Conservation (phyloP, 2,888 invertebrate species). For the Zele albiditarsus region DNA sequence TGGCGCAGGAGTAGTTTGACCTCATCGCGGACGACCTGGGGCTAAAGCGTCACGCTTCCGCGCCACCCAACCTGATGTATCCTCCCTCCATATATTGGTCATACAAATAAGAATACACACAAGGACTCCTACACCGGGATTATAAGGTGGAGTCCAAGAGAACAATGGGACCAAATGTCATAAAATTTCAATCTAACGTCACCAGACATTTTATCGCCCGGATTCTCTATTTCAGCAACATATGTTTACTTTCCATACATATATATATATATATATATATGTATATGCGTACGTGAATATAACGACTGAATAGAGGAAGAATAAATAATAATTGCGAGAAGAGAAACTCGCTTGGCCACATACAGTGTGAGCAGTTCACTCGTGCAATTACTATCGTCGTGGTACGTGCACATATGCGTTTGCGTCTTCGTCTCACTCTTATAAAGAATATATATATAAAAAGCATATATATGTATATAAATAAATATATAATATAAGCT, state of each 20-base stretch:
- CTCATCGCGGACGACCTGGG: conserved; percentile 21
- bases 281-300: not conserved
- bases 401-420: conserved; percentile 53
- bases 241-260: not conserved
- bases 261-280: not conserved
- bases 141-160: conserved; percentile 20
- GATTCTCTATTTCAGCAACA: conserved; percentile 14
- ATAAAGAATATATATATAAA: conserved; percentile 31
- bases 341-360: conserved; percentile 30
- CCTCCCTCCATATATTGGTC: not conserved
- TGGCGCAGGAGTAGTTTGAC: conserved; percentile 17
- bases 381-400: conserved; percentile 53
- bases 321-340: conserved; percentile 31
- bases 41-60: conserved; percentile 28
- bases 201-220: conserved; percentile 15
- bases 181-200: conserved; percentile 16
- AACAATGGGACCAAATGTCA: conserved; percentile 24
- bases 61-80: conserved; percentile 27
- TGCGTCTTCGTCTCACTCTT: conserved; percentile 39
- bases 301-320: conserved; percentile 3
- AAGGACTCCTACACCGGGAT: conserved; percentile 1
- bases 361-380: conserved; percentile 24
- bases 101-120: not conserved
- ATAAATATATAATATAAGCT: conserved; percentile 31
- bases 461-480: conserved; percentile 20